These are phyloP conservation scores for Drosophila percnosoma DNA, from an alignment of 2,888 invertebrate species.

Conservation along the genomic window DNA sequence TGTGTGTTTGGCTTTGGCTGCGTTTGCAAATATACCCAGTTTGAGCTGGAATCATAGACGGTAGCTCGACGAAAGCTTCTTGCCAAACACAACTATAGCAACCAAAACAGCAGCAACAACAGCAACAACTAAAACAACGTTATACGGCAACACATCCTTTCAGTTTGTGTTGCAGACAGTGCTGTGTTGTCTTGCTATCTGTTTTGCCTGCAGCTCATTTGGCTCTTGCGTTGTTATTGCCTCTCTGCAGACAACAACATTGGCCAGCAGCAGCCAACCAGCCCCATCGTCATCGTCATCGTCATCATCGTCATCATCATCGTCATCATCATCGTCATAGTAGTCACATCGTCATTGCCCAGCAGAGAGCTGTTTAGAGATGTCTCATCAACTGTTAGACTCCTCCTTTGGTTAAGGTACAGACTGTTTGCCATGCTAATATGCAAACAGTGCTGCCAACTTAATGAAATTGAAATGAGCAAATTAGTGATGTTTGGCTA, in stretches of 20 bases:
- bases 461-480: conserved; percentile 79
- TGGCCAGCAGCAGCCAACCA: conserved; percentile 63
- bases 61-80: conserved; percentile 44
- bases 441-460: conserved; percentile 78
- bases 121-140: background rate
- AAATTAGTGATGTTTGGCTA: conserved; percentile 63
- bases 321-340: conserved; percentile 18
- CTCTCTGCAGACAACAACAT: conserved; percentile 41
- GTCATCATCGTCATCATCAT: conserved; percentile 37
- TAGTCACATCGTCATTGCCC: conserved; percentile 41
- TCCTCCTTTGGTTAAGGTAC: conserved; percentile 12
- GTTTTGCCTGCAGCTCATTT: conserved; percentile 71
- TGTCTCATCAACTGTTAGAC: conserved; percentile 61
- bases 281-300: conserved; percentile 42
- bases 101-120: background rate
- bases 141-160: conserved; percentile 47
- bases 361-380: conserved; percentile 72
- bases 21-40: conserved; percentile 63
- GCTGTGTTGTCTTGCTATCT: conserved; percentile 57
- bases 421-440: conserved; percentile 74
- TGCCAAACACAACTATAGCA: conserved; percentile 46
- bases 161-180: conserved; percentile 28
- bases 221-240: conserved; percentile 62
- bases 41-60: conserved; percentile 52
- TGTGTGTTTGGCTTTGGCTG: conserved; percentile 54